Evolutionary conservation across 2,888 invertebrate genomes (phyloP).

Genomic region (Rhogogaster chlorosoma): DNA sequence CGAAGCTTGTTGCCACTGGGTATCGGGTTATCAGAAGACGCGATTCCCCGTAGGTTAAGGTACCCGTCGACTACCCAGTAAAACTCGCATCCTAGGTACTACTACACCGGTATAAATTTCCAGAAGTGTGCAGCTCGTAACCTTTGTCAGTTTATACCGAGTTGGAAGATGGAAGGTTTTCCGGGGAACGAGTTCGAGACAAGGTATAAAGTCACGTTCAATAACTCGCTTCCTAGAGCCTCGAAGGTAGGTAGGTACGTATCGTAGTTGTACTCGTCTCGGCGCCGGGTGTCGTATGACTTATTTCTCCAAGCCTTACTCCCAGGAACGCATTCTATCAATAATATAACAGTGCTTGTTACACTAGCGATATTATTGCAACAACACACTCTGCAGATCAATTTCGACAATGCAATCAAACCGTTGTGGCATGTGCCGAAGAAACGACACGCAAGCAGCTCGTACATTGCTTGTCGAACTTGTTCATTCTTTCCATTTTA

Average conservation of each 20-base stretch:
- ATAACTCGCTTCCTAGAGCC: constrained; percentile 41
- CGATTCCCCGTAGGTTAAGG: constrained; percentile 38
- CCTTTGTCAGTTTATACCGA: constrained; percentile 12
- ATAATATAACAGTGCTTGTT: background rate
- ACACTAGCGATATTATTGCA: background rate
- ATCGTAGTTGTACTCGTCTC: constrained; percentile 8
- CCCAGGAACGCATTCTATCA: constrained; percentile 45
- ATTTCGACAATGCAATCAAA: background rate
- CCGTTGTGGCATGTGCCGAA: background rate
- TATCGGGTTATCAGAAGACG: constrained; percentile 40
- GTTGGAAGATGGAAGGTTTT: constrained; percentile 26
- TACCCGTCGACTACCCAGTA: background rate
- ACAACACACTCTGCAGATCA: background rate
- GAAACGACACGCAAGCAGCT: background rate
- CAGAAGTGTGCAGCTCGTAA: background rate
- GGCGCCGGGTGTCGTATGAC: constrained; percentile 46
- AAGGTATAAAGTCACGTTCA: constrained; percentile 46
- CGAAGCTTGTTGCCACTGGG: background rate
- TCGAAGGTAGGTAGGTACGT: background rate
- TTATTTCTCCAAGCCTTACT: constrained; percentile 25
- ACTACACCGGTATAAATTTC: constrained; percentile 16
- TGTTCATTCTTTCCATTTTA: background rate
- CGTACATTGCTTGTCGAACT: background rate
- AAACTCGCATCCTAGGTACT: background rate
- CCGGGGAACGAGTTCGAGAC: constrained; percentile 9